Conservation (phyloP, 2,113 vertebrate species). For the Apaloderma vittatum region DNA sequence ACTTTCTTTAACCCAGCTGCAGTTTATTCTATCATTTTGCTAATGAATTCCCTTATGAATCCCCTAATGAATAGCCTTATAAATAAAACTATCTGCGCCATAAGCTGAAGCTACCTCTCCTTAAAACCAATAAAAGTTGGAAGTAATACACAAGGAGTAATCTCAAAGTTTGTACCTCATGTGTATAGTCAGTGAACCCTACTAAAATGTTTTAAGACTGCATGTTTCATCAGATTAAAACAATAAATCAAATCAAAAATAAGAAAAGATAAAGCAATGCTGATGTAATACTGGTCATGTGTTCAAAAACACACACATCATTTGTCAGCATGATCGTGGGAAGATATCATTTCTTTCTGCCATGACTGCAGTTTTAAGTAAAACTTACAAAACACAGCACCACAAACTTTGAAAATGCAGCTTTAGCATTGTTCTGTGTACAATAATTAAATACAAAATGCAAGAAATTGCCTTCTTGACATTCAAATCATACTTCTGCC, state of each 20-base stretch:
- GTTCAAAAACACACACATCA: not conserved
- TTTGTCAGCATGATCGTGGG: not conserved
- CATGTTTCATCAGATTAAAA: not conserved
- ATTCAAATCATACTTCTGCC: constrained; percentile 52
- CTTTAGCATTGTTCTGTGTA: constrained; percentile 42
- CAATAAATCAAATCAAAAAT: not conserved
- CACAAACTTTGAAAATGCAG: constrained; percentile 40
- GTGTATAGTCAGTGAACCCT: not conserved
- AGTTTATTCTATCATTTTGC: constrained; percentile 27
- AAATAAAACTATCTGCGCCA: constrained; percentile 28
- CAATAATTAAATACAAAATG: constrained; percentile 58
- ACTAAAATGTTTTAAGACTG: not conserved
- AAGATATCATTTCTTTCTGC: not conserved
- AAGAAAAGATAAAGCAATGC: not conserved
- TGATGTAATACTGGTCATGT: not conserved
- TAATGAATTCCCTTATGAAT: constrained; percentile 32
- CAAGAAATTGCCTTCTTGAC: constrained; percentile 35
- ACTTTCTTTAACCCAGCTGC: not conserved
- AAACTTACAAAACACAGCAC: not conserved
- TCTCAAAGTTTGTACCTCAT: not conserved
- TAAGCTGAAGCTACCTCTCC: not conserved
- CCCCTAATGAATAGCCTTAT: not conserved
- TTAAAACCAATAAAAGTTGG: not conserved
- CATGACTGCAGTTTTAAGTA: constrained; percentile 5
- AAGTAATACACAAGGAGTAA: not conserved